These are phyloP conservation scores for Megalops cyprinoides DNA, from an alignment of 2,797 vertebrate genomes.

Conservation along the genomic window DNA sequence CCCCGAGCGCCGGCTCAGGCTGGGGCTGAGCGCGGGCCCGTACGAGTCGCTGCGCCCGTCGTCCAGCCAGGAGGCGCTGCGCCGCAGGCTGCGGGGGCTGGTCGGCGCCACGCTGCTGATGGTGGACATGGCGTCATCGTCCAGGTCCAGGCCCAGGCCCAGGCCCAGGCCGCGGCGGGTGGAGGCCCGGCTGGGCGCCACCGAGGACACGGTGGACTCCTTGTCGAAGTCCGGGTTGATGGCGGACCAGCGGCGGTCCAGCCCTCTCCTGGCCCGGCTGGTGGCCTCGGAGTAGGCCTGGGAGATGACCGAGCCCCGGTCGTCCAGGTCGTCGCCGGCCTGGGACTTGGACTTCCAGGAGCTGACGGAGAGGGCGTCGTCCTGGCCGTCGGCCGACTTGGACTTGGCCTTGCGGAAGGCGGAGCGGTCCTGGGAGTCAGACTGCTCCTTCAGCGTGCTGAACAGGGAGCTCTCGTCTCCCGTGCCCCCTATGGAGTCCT, in stretches of 20 bases:
- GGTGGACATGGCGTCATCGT: constrained; percentile 71
- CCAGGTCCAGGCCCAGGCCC: constrained; percentile 67
- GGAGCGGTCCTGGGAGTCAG: constrained; percentile 74
- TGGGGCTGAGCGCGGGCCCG: constrained; percentile 63
- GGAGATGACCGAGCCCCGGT: constrained; percentile 72
- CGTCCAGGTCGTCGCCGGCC: constrained; percentile 60
- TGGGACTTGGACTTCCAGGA: constrained; percentile 69
- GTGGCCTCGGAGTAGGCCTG: constrained; percentile 77
- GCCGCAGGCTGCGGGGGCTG: constrained; percentile 63
- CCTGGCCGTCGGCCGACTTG: constrained; percentile 54
- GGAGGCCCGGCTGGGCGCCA: constrained; percentile 73
- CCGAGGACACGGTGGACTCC: constrained; percentile 73
- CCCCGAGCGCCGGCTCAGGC: constrained; percentile 64
- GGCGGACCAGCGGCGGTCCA: constrained; percentile 81
- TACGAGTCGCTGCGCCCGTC: constrained; percentile 53
- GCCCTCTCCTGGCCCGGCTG: constrained; percentile 72
- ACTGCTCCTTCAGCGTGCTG: constrained; percentile 78
- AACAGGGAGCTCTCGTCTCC: constrained; percentile 82
- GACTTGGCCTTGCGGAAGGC: constrained; percentile 70
- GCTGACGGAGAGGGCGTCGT: constrained; percentile 63
- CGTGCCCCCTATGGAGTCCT: constrained; percentile 81
- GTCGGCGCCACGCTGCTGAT: constrained; percentile 74
- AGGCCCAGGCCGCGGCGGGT: constrained; percentile 61
- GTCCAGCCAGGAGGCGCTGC: constrained; percentile 70
- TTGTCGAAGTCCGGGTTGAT: constrained; percentile 74